Evolutionary conservation across 2,797 vertebrate species (phyloP), one percentile per base, ranked within the genome.

Genomic region (Danio albolineatus): DNA sequence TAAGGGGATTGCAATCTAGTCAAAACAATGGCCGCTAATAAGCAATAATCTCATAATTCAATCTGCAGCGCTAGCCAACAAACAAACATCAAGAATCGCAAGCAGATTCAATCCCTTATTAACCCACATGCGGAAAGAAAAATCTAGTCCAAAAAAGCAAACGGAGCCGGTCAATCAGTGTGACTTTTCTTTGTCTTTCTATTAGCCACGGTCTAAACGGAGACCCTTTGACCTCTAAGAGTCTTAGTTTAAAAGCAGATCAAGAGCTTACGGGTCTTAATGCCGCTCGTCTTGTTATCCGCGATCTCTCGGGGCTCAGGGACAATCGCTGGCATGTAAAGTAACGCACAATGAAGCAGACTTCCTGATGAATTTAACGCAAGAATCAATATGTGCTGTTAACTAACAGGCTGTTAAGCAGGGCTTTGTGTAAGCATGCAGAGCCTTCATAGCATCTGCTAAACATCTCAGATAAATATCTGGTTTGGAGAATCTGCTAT

Each of bases 231-330:
- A 70, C 76, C 49, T 79, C 17, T 56, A 62, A 79, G 85, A 88
- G 78, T 13, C 76, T 83, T 79, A 83, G 16, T 79, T 46, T 64
- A 87, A 56, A 70, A 83, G 74, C 57, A 83, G 84, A 83, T 75
- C 69, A 87, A 62, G 59, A 46, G 70, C 44, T 74, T 82, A 38
- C 36, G 28, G 16, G 19, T 76, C 84, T 83, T 77, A 88, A 81
- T 78, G 19, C 82, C 64, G 51, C 49, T 79, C 54, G 82, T 82
- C 57, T 74, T 61, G 64, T 74, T 82, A 79, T 62, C 81, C 5
- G 4, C 17, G 6, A 82, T 74, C 81, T 73, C 41, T 64, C 13
- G 6, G n/a, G 16, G 14, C 53, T 51, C 21, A 10, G 17, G 51
- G 46, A 71, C 64, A 54, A 19, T 57, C 19, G 59, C 57, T 66